phyloP scores from a whole-genome alignment of 2,113 vertebrate genomes.

The Tautogolabrus adspersus region DNA sequence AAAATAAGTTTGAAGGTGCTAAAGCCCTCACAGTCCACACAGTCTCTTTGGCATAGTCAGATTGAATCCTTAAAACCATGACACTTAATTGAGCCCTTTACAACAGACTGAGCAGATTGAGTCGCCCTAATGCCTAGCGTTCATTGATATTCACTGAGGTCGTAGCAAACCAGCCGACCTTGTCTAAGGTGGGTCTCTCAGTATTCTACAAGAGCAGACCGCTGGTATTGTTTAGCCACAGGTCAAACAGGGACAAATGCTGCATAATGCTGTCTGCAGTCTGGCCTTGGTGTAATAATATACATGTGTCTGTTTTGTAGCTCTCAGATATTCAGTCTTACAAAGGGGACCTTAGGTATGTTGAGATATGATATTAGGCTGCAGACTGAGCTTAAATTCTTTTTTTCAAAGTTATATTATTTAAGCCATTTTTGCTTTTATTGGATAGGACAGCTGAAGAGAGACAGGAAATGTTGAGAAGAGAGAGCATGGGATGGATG shows the following conservation, averaged over 20 bases:
- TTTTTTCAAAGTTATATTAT: no score
- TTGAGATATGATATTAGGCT: no score
- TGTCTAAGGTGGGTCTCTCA: not conserved
- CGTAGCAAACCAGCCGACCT: not conserved
- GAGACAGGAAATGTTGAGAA: no score
- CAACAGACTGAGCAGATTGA: not conserved
- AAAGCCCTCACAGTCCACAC: no score
- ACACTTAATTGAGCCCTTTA: constrained; percentile 6
- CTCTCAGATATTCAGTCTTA: not conserved
- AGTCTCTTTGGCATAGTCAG: no score
- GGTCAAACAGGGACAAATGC: constrained; percentile 3
- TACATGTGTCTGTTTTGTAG: not conserved
- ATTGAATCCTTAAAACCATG: not conserved
- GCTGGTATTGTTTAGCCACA: constrained; percentile 8
- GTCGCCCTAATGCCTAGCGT: not conserved
- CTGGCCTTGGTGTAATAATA: not conserved
- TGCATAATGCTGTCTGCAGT: not conserved
- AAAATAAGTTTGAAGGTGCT: no score
- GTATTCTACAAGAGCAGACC: not conserved
- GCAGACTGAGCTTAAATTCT: no score
- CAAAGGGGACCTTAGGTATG: not conserved
- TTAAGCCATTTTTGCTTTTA: no score
- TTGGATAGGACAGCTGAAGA: no score
- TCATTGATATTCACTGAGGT: not conserved
- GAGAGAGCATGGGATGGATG: no score